Evolutionary conservation across 1,140 invertebrate genomes (phyloP), one percentile per base, ranked within the genome.

Genomic region (Drosophila erecta): DNA sequence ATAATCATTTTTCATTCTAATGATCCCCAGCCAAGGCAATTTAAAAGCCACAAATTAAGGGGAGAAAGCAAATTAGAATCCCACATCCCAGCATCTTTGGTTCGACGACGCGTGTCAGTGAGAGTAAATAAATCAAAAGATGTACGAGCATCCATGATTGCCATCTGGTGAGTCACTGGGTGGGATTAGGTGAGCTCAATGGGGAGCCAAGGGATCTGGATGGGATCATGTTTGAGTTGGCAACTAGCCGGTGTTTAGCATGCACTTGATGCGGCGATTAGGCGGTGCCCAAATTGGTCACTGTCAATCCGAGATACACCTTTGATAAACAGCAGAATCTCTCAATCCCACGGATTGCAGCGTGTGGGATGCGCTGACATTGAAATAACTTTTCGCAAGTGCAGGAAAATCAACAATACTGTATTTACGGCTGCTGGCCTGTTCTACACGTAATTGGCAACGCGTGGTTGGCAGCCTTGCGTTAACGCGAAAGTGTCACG

Each of bases 11-110:
- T 72, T 83, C 71, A 76, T 76, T 84, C 54, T 62, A 69, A 74
- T 62, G 70, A 76, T 44, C 49, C 54, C 47, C 27, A 50, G 51
- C 35, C 35, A 46, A 51, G 54, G 53, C 83, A 72, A 86, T 86
- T 83, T 87, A 87, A 87, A 83, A 83, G 79, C 79, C 83, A 87
- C 81, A 86, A 86, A 86, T 86, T 79, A 86, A 58, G 20, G 20
- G 40, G 4, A n/a, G 33, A 33, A 57, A 27, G 40, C 17, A 46
- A 71, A 62, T 62, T 55, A 47, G 58, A 66, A 75, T 75, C 60
- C 15, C 4, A 57, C 75, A 65, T 75, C 60, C 15, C 4, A 57
- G 75, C 56, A 66, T 66, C 43, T 55, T 54, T 20, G 41, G 40
- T 60, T 44, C 22, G 37, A 24, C 38, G 51, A 49, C 73, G 72